These are phyloP conservation scores for Ditula angustiorana DNA, from an alignment of 2,888 invertebrate species.

Conservation along the genomic window DNA sequence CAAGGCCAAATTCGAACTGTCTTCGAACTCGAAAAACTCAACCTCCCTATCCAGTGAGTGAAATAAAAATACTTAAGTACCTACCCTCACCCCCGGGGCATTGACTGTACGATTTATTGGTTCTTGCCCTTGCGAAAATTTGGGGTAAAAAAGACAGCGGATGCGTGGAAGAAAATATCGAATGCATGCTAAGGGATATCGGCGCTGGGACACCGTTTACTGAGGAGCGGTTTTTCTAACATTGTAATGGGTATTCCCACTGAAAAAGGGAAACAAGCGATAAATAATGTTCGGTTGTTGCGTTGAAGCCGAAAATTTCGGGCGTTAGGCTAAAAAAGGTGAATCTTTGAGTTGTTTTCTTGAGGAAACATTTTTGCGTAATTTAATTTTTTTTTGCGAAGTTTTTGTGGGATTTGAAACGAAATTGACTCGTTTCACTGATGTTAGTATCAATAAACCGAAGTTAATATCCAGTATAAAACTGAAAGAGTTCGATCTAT, in stretches of 20 bases:
- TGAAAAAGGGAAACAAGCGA: not conserved
- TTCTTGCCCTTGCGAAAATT: slow-evolving; percentile 30
- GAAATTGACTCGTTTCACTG: no score
- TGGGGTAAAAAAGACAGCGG: slow-evolving; percentile 29
- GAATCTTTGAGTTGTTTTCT: not conserved
- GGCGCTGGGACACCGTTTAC: slow-evolving; percentile 8
- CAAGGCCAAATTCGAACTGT: not conserved
- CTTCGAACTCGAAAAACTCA: slow-evolving; percentile 18
- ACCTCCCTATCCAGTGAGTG: slow-evolving; percentile 22
- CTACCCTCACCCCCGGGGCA: slow-evolving; percentile 25
- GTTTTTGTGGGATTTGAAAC: no score
- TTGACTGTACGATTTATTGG: slow-evolving; percentile 31
- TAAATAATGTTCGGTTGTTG: not conserved
- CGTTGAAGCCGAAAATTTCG: not conserved
- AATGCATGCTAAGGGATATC: slow-evolving; percentile 36
- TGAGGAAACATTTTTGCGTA: no score
- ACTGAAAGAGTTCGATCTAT: no score
- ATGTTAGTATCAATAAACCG: no score
- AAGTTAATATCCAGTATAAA: no score
- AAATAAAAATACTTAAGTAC: slow-evolving; percentile 35
- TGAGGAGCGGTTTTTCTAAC: slow-evolving; percentile 12
- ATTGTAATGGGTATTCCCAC: slow-evolving; percentile 11
- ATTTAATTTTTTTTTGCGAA: not conserved
- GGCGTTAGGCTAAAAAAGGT: not conserved
- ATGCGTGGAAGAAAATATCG: slow-evolving; percentile 23